Conservation (phyloP, 1,140 invertebrate species). For the Chymomyza costata region DNA sequence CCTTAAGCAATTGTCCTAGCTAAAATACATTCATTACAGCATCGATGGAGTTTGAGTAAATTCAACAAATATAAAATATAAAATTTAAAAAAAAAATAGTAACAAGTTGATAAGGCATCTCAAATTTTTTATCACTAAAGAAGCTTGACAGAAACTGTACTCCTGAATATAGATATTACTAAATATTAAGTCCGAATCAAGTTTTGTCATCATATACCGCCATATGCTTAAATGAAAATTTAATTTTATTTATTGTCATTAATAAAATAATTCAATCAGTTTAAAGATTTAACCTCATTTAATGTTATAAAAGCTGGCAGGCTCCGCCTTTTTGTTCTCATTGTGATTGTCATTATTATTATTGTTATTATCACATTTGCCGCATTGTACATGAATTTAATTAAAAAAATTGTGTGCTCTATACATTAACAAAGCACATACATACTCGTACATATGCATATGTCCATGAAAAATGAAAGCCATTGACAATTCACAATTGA, state of each 20-base stretch:
- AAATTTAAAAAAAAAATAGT: no score
- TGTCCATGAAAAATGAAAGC: conserved; percentile 19
- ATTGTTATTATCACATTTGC: conserved; percentile 58
- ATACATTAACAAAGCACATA: conserved; percentile 41
- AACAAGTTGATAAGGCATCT: no score
- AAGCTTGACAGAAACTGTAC: no score
- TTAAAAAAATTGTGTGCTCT: conserved; percentile 62
- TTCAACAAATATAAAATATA: no score
- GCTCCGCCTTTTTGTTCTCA: conserved; percentile 35
- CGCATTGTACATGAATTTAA: conserved; percentile 61
- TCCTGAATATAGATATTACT: no score
- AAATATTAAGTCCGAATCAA: no score
- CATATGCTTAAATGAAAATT: no score
- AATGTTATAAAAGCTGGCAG: conserved; percentile 3
- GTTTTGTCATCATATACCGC: no score
- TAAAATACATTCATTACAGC: no score
- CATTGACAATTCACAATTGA: conserved; percentile 47
- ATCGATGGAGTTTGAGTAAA: no score
- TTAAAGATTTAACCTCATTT: conserved; percentile 39
- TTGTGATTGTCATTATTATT: conserved; percentile 54
- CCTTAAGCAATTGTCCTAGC: no score
- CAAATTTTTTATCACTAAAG: no score
- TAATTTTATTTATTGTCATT: conserved; percentile 29
- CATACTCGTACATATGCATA: conserved; percentile 9
- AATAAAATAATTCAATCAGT: conserved; percentile 50